Base-by-base conservation (phyloP, 2,113 vertebrate genomes). In the Herpetotheres cachinnans region DNA sequence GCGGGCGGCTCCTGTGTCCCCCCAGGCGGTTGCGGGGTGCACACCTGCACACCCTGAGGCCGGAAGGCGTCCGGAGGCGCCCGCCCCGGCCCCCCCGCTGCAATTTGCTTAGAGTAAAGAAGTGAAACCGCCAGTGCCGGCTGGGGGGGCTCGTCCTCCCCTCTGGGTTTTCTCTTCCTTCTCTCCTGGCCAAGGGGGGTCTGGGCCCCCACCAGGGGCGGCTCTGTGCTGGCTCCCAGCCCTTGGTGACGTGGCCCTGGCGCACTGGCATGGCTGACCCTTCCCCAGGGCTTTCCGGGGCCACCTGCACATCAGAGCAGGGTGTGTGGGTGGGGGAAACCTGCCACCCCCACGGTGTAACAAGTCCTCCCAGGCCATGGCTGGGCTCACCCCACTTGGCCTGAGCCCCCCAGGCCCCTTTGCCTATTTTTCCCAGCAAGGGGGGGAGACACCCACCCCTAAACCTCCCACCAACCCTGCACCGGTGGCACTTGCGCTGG, bases 11-110 rank as follows among this genome's bases (percentile, higher is more conserved):
- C 49, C 87, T 42, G 17, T 40, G 11, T 13, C 25, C 62, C 55
- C n/a, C 47, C 9, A 0, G 3, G 79, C 3, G 2, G 3, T 69
- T 61, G 69, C 22, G 63, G 79, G 66, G 58, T 1, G 12, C 78
- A 70, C 98, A 98, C 98, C 98, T 99, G 98, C 95, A 11, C 93
- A 86, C 96, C 93, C 89, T 26, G 27, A 87, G 96, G 96, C 97
- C 25, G 92, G 98, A 98, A 98, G 97, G 79, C 32, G 13, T 46
- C 65, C 0, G 0, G 19, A 47, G 65, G 82, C 3, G 0, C 66
- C 56, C 1, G 0, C 21, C 49, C 30, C 0, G 7, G 9, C 13
- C 56, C 30, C 1, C 12, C 12, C 4, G 6, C 42, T 42, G 11
- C 4, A 4, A 87, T 95, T 96, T 95, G 91, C 46, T 84, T 93